phyloP scores from a whole-genome alignment of 2,888 invertebrate species.

The Agriopis leucophaearia region DNA sequence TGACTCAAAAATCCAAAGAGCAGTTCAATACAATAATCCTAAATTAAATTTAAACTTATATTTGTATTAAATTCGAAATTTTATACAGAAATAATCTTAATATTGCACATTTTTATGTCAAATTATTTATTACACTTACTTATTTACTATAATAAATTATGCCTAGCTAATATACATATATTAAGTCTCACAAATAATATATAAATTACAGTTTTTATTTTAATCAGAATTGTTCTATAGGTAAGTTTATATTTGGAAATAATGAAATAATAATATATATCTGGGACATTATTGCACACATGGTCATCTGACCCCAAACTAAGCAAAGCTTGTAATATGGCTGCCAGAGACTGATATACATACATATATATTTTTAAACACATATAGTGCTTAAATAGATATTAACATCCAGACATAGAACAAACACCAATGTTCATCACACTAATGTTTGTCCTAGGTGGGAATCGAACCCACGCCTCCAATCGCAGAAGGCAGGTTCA shows the following conservation, averaged over 20 bases:
- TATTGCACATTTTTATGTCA: constrained; percentile 70
- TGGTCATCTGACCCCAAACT: too few species aligned
- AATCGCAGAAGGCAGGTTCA: too few species aligned
- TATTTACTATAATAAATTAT: constrained; percentile 18
- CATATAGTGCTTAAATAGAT: too few species aligned
- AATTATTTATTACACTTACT: constrained; percentile 6
- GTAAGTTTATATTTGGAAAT: background rate
- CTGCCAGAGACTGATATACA: too few species aligned
- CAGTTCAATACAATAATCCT: constrained; percentile 30
- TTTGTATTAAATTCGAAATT: constrained; percentile 77
- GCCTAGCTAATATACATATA: constrained; percentile 37
- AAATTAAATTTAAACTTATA: constrained; percentile 56
- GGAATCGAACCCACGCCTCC: too few species aligned
- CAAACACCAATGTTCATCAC: too few species aligned
- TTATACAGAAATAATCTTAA: constrained; percentile 66
- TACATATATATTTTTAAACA: too few species aligned
- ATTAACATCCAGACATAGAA: too few species aligned
- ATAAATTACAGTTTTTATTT: background rate
- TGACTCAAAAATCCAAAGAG: constrained; percentile 46
- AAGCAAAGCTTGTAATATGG: too few species aligned
- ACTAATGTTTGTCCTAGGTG: too few species aligned
- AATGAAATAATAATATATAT: too few species aligned
- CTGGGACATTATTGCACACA: too few species aligned
- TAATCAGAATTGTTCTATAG: background rate
- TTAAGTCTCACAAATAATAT: background rate